Conservation (phyloP, 2,113 vertebrate genomes). For the Lethenteron reissneri region DNA sequence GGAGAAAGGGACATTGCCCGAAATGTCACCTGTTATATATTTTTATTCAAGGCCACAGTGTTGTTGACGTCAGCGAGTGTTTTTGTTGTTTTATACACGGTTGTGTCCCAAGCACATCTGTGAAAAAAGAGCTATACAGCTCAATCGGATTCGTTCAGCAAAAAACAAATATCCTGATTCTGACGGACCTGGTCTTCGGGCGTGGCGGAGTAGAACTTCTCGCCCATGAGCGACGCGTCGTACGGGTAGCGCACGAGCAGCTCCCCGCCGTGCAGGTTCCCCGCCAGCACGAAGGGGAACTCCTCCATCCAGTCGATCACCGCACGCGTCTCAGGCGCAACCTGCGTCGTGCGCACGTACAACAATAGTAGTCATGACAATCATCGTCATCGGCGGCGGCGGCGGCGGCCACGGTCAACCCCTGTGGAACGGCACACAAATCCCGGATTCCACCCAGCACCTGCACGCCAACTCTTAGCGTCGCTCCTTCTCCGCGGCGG, state of each 20-base stretch:
- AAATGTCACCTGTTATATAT: too few relatives aligned
- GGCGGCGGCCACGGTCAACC: conserved; percentile 3
- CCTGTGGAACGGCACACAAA: conserved; percentile 11
- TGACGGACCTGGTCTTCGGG: conserved; percentile 60
- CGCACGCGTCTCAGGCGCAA: conserved; percentile 78
- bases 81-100: too few relatives aligned
- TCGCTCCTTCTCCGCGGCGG: too few relatives aligned
- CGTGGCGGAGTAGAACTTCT: conserved; percentile 67
- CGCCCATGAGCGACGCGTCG: conserved; percentile 60
- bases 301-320: conserved; percentile 78
- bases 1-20: too few relatives aligned
- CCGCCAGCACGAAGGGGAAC: conserved; percentile 64
- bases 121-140: too few relatives aligned
- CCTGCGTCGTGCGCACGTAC: conserved; percentile 21
- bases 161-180: too few relatives aligned
- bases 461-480: too few relatives aligned
- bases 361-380: conserved; percentile 2
- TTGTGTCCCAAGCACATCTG: too few relatives aligned
- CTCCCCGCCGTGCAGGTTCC: conserved; percentile 78
- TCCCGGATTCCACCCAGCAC: conserved; percentile 5
- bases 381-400: conserved; percentile 9
- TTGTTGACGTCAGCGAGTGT: too few relatives aligned
- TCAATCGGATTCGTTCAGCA: too few relatives aligned
- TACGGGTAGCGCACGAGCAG: conserved; percentile 86
- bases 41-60: too few relatives aligned